Percentiles rank a stretch among this genome's conserved stretches.
These are phyloP conservation scores for Chesias legatella DNA, from an alignment of 2,888 invertebrate genomes.

Conservation along the genomic window DNA sequence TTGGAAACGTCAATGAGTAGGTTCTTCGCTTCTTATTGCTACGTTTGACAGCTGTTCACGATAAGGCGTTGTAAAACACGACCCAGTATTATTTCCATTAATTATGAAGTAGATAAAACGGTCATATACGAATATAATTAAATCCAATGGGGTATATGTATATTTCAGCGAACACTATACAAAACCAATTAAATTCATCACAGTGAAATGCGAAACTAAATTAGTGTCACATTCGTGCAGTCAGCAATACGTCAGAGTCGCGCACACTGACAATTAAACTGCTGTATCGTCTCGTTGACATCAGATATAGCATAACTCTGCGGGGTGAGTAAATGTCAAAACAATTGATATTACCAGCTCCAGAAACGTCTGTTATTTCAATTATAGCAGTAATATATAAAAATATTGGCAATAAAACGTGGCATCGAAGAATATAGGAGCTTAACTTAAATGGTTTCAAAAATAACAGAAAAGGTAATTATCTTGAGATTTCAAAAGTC, in stretches of 20 bases:
- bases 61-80: too few species aligned
- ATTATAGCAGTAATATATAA: constrained; percentile 26
- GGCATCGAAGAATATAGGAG: constrained; percentile 21
- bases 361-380: constrained; percentile 21
- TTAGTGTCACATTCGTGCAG: constrained; percentile 32
- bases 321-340: constrained; percentile 22
- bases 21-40: too few species aligned
- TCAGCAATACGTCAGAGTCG: constrained; percentile 34
- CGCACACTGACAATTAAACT: constrained; percentile 43
- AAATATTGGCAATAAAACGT: constrained; percentile 23
- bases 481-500: too few species aligned
- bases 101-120: background rate
- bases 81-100: too few species aligned
- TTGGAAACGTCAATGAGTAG: too few species aligned
- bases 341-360: constrained; percentile 19
- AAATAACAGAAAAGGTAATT: constrained; percentile 13
- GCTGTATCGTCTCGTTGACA: constrained; percentile 34
- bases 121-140: constrained; percentile 5
- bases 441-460: constrained; percentile 18
- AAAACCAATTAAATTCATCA: constrained; percentile 36
- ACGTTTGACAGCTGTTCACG: too few species aligned
- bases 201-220: constrained; percentile 36
- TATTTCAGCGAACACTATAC: constrained; percentile 22
- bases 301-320: constrained; percentile 29
- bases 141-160: constrained; percentile 12